phyloP scores from a whole-genome alignment of 1,140 invertebrate genomes.

The Belonocnema kinseyi region DNA sequence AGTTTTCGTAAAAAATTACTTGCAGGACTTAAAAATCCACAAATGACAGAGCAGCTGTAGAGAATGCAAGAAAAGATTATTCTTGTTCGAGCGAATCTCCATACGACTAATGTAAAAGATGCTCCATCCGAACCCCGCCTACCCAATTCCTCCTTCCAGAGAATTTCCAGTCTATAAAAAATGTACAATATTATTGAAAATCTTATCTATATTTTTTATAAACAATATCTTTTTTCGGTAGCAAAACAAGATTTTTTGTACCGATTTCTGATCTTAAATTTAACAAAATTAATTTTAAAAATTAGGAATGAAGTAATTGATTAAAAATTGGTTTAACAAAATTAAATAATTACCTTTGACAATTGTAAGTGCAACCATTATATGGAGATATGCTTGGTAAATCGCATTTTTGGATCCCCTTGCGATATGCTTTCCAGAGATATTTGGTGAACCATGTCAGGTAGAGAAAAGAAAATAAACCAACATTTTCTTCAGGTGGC shows the following conservation, averaged over 20 bases:
- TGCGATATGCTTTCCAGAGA: conserved; percentile 77
- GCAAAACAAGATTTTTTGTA: no score
- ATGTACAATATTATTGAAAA: conserved; percentile 4
- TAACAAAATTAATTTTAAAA: no score
- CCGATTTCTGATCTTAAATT: no score
- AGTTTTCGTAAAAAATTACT: conserved; percentile 55
- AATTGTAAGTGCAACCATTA: conserved; percentile 76
- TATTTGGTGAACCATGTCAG: conserved; percentile 79
- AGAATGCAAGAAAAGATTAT: conserved; percentile 75
- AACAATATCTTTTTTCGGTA: conserved; percentile 10
- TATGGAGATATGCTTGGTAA: conserved; percentile 75
- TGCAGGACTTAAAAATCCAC: conserved; percentile 81
- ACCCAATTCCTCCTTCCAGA: conserved; percentile 79
- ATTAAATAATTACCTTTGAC: conserved; percentile 62
- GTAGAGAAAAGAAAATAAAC: conserved; percentile 77
- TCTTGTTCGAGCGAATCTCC: conserved; percentile 78
- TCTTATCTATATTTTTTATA: conserved; percentile 15
- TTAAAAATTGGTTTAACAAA: no score
- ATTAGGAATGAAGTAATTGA: no score
- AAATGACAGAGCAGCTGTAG: conserved; percentile 75
- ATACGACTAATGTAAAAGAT: conserved; percentile 76
- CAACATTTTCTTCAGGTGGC: conserved; percentile 74
- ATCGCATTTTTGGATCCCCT: conserved; percentile 71
- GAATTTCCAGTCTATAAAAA: conserved; percentile 70
- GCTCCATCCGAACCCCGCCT: conserved; percentile 78